Evolutionary conservation across 2,797 vertebrate genomes (phyloP).

Genomic region (Botia kubotai): DNA sequence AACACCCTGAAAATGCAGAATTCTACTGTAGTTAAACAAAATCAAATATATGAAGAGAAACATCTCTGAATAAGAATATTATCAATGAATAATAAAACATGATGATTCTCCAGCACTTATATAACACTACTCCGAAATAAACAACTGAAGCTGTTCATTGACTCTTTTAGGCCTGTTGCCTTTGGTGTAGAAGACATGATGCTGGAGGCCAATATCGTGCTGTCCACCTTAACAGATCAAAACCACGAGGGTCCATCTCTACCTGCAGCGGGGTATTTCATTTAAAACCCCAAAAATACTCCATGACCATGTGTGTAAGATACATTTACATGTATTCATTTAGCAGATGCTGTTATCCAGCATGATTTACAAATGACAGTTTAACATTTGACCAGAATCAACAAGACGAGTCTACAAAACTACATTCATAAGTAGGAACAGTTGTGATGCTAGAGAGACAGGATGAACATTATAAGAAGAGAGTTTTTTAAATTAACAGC

Average conservation of each 20-base stretch:
- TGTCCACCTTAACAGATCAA: constrained; percentile 84
- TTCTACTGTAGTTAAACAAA: background rate
- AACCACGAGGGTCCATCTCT: constrained; percentile 68
- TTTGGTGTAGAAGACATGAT: constrained; percentile 83
- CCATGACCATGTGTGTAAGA: background rate
- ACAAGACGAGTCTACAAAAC: too few relatives aligned
- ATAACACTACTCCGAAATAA: too few relatives aligned
- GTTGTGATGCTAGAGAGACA: too few relatives aligned
- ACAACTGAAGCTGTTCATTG: background rate
- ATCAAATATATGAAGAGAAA: too few relatives aligned
- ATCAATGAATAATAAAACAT: background rate
- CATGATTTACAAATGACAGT: background rate
- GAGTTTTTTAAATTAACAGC: too few relatives aligned
- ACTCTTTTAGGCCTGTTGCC: constrained; percentile 75
- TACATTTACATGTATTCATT: too few relatives aligned
- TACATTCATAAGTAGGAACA: too few relatives aligned
- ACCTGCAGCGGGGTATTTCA: constrained; percentile 63
- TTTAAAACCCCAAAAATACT: background rate
- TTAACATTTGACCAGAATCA: too few relatives aligned
- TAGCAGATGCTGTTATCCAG: too few relatives aligned
- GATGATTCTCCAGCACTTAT: background rate
- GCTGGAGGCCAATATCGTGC: constrained; percentile 86
- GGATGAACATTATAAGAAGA: too few relatives aligned
- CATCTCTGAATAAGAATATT: too few relatives aligned
- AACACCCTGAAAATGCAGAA: background rate